Conservation (phyloP, 1,140 invertebrate species). For the Druon quercuslanigerum region DNA sequence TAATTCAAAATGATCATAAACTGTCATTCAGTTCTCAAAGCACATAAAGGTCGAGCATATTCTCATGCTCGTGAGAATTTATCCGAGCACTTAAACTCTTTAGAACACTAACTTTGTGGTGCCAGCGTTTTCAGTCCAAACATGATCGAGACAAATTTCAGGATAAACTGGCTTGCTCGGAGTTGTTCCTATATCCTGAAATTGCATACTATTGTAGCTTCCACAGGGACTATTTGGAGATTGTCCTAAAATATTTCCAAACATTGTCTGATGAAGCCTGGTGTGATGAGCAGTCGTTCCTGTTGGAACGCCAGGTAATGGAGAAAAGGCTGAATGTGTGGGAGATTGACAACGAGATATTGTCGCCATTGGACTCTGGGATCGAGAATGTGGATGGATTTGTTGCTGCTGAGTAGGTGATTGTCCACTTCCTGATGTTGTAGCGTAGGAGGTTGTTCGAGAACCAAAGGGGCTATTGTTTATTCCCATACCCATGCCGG, state of each 20-base stretch:
- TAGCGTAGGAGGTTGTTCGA: slow-evolving; percentile 65
- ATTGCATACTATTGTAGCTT: slow-evolving; percentile 61
- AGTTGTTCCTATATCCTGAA: slow-evolving; percentile 55
- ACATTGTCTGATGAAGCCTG: slow-evolving; percentile 67
- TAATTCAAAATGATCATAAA: no score
- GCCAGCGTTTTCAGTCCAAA: slow-evolving; percentile 88
- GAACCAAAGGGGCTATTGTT: slow-evolving; percentile 67
- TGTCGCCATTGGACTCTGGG: slow-evolving; percentile 80
- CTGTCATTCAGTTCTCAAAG: no score
- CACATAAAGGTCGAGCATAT: no score
- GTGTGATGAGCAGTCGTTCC: slow-evolving; percentile 59
- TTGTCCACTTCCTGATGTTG: slow-evolving; percentile 58
- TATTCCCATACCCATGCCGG: slow-evolving; percentile 53
- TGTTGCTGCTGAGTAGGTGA: slow-evolving; percentile 68
- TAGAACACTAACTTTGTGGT: slow-evolving; percentile 40
- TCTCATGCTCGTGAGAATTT: no score
- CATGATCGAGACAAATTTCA: slow-evolving; percentile 89
- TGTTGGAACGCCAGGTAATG: slow-evolving; percentile 53
- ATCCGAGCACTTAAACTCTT: no score
- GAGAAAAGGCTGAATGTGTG: slow-evolving; percentile 68
- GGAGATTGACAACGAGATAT: slow-evolving; percentile 74
- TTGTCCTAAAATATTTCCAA: slow-evolving; percentile 60
- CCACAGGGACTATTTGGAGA: slow-evolving; percentile 56
- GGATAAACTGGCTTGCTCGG: slow-evolving; percentile 85
- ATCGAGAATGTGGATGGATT: slow-evolving; percentile 71